These are phyloP conservation scores for Yponomeuta plumbellus DNA, from an alignment of 2,888 invertebrate genomes.

Conservation along the genomic window DNA sequence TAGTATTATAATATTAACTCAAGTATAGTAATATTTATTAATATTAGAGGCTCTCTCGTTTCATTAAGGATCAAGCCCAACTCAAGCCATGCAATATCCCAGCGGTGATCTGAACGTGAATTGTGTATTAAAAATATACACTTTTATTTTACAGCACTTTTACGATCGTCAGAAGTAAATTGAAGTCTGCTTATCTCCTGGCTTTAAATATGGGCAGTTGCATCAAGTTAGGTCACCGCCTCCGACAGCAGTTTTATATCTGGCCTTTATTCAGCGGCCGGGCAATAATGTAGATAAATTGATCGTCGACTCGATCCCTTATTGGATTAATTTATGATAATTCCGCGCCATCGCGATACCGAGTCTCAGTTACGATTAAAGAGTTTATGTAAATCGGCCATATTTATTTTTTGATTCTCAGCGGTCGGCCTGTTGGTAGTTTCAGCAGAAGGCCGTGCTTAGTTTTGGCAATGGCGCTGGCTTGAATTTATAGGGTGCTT, in stretches of 20 bases:
- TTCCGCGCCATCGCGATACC: conserved; percentile 32
- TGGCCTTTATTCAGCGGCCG: conserved; percentile 34
- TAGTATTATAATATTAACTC: too few species aligned
- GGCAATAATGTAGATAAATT: conserved; percentile 59
- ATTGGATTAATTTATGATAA: conserved; percentile 62
- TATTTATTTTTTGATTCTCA: conserved; percentile 48
- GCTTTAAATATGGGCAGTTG: conserved; percentile 7
- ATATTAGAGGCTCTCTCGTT: neutral
- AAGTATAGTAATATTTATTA: neutral
- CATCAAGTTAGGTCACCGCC: conserved; percentile 9
- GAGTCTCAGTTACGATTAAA: conserved; percentile 64
- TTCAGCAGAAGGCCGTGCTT: neutral
- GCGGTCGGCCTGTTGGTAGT: conserved; percentile 36
- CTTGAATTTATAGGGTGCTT: too few species aligned
- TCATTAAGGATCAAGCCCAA: neutral
- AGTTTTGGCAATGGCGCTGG: too few species aligned
- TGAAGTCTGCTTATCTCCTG: conserved; percentile 9
- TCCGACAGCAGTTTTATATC: conserved; percentile 10
- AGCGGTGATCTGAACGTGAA: conserved; percentile 1
- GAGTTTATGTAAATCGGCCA: conserved; percentile 67
- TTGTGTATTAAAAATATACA: conserved; percentile 2
- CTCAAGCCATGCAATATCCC: neutral
- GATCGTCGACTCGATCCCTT: conserved; percentile 53
- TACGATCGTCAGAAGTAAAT: conserved; percentile 6
- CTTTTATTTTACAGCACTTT: conserved; percentile 1